Percentiles rank a stretch among this genome's conserved stretches.
Conservation (phyloP, 1,140 invertebrate genomes). For the Tetramorium alpestre region DNA sequence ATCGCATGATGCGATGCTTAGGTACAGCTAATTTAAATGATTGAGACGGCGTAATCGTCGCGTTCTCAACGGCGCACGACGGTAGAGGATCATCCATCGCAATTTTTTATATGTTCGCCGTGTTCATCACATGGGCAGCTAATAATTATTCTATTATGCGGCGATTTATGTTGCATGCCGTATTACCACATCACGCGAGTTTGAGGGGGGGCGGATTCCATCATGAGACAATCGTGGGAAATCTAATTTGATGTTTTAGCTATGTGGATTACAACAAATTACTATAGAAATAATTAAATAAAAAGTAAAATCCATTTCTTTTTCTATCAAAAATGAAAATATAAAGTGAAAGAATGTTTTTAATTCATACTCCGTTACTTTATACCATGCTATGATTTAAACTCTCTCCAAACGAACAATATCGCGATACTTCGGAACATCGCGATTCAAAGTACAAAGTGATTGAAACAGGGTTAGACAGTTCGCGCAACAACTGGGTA, state of each 20-base stretch:
- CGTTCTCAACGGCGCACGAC: constrained; percentile 24
- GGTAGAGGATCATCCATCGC: constrained; percentile 68
- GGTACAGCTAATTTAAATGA: constrained; percentile 77
- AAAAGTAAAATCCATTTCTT: background rate
- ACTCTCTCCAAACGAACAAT: background rate
- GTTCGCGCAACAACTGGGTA: constrained; percentile 32
- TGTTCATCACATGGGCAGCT: constrained; percentile 4
- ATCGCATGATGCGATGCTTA: constrained; percentile 77
- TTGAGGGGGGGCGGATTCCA: constrained; percentile 43
- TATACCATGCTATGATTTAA: background rate
- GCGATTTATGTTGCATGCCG: constrained; percentile 75
- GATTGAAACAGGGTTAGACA: constrained; percentile 17
- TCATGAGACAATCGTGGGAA: constrained; percentile 70
- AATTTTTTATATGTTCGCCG: constrained; percentile 20
- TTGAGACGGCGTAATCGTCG: constrained; percentile 68
- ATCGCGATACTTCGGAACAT: background rate
- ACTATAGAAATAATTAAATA: constrained; percentile 11
- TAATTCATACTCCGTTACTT: background rate
- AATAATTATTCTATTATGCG: constrained; percentile 75
- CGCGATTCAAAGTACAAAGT: background rate
- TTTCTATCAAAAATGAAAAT: background rate
- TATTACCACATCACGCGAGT: constrained; percentile 70
- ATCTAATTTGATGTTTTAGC: constrained; percentile 4
- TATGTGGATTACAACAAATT: background rate
- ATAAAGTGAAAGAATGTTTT: background rate